Conservation (phyloP, 2,113 vertebrate genomes). For the Bombycilla garrulus region DNA sequence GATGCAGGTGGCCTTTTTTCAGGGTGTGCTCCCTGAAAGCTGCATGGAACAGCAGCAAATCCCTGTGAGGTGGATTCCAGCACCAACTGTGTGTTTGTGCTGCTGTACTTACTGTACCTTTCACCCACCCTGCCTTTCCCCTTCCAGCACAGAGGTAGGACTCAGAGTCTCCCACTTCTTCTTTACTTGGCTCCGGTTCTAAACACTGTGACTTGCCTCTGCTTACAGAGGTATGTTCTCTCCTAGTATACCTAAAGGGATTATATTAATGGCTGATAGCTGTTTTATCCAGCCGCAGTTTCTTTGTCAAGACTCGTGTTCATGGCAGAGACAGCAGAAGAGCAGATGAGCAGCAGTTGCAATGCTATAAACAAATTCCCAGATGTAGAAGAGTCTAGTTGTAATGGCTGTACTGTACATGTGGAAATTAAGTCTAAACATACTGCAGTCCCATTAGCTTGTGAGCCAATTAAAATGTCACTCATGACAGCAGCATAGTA, state of each 20-base stretch:
- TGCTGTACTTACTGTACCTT: neutral
- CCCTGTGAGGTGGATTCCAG: neutral
- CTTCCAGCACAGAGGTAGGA: neutral
- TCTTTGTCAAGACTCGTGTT: constrained; percentile 24
- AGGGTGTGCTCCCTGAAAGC: neutral
- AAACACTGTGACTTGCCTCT: neutral
- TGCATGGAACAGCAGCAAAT: neutral
- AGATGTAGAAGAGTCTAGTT: constrained; percentile 50
- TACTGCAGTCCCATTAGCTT: neutral
- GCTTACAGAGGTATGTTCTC: neutral
- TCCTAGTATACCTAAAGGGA: neutral
- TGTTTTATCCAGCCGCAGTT: constrained; percentile 15
- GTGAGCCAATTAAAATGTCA: constrained; percentile 53
- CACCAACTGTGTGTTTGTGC: neutral
- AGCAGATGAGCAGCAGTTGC: constrained; percentile 58
- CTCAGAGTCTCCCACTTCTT: neutral
- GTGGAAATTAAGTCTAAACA: constrained; percentile 58
- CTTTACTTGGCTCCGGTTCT: neutral
- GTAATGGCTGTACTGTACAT: constrained; percentile 39
- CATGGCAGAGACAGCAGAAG: constrained; percentile 37
- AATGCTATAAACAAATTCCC: constrained; percentile 48
- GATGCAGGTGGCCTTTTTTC: neutral
- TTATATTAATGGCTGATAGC: neutral
- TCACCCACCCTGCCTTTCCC: neutral
- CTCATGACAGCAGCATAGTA: constrained; percentile 22